Conservation (phyloP, 2,888 invertebrate genomes). For the Mimumesa dahlbomi region DNA sequence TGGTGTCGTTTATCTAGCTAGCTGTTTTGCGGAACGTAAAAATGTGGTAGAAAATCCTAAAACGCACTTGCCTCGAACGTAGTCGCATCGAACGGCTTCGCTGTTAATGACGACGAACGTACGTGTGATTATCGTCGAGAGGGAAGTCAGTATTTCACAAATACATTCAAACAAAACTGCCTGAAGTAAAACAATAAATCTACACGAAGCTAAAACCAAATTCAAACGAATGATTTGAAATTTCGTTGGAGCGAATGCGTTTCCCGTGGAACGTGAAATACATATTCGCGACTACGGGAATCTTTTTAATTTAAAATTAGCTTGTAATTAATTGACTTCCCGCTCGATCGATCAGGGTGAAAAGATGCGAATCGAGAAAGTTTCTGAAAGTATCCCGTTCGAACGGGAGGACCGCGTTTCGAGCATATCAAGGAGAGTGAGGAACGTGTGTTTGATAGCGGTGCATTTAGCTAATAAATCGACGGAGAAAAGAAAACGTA, state of each 20-base stretch:
- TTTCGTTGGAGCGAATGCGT: too few relatives aligned
- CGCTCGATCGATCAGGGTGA: not conserved
- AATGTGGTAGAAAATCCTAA: slow-evolving; percentile 23
- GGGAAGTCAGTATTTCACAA: slow-evolving; percentile 6
- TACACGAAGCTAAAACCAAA: too few relatives aligned
- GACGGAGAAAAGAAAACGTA: slow-evolving; percentile 33
- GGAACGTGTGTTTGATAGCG: slow-evolving; percentile 36
- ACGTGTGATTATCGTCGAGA: not conserved
- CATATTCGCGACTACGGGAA: too few relatives aligned
- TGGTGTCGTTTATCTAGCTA: slow-evolving; percentile 28
- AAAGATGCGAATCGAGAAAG: slow-evolving; percentile 10
- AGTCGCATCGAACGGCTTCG: slow-evolving; percentile 14
- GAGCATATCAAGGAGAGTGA: slow-evolving; percentile 40
- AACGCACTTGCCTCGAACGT: slow-evolving; percentile 6
- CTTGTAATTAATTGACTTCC: not conserved
- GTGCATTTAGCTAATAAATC: slow-evolving; percentile 38
- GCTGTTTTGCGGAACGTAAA: slow-evolving; percentile 19
- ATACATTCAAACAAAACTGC: not conserved
- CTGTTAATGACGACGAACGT: not conserved
- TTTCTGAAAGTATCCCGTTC: slow-evolving; percentile 55
- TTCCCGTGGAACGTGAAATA: too few relatives aligned
- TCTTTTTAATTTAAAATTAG: too few relatives aligned
- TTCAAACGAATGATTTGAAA: too few relatives aligned
- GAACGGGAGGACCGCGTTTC: slow-evolving; percentile 37
- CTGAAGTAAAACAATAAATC: too few relatives aligned